Base-by-base conservation (phyloP, 2,888 invertebrate genomes). In the Temnothorax rugatulus region DNA sequence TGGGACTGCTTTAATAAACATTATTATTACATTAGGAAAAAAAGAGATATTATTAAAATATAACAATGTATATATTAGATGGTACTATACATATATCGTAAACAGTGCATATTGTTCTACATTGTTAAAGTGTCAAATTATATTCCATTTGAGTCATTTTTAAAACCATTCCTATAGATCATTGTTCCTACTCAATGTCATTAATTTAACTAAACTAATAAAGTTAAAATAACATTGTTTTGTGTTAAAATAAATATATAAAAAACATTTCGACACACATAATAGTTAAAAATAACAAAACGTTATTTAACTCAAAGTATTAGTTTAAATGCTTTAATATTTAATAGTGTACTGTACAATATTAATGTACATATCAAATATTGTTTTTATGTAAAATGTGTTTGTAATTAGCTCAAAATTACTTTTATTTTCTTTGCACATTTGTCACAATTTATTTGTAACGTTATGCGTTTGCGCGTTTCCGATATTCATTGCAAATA, bases 381-480 rank as follows among this genome's bases (percentile, higher is more conserved):
- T 25, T 25, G 29, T 25, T 44, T 44, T 8, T 47, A 44, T 44
- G 15, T 13, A 64, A 63, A 38, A 38, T 29, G 2, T 4, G 0
- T 47, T 66, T 44, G 21, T 44, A 47, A 68, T 47, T 29, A 29
- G 4, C 5, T 29, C 9, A 18, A 47, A 66, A 29, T 15, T 50
- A 2, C 3, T 68, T 68, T 47, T 18, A 15, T 15, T 54, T 34
- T 41, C 15, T 41, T 73, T 52, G n/a, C 34, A 21, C 15, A n/a
- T 73, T 57, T 41, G 38, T 73, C 38, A 54, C 7, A 61, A 61
- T 63, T 71, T 61, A 29, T 64, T 64, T 66, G 9, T 2, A 44
- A 47, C 1, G 15, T 75, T 47, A 64, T 75, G 13, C 52, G 11
- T 54, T 52, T 21, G 7, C 57, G 25, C 74, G 29, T 64, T 50